Evolutionary conservation across 2,113 vertebrate genomes (phyloP).

Genomic region (Centropristis striata): DNA sequence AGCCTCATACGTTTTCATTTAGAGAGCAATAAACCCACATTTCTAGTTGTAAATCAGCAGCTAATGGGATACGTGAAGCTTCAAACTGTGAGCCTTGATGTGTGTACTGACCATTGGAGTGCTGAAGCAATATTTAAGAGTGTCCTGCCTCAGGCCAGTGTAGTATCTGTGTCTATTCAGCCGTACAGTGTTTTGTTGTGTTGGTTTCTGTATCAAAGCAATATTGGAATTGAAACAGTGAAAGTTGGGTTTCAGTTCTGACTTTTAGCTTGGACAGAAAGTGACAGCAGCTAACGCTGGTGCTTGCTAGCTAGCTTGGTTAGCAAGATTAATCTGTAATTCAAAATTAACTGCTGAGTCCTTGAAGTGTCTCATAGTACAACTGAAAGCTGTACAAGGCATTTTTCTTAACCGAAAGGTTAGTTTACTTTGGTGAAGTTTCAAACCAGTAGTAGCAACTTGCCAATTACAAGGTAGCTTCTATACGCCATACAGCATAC

Average conservation of each 20-base stretch:
- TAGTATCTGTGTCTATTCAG: background rate
- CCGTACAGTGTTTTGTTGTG: background rate
- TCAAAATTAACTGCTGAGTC: too few species aligned
- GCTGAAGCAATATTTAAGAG: constrained; percentile 42
- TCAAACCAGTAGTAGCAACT: too few species aligned
- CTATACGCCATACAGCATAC: too few species aligned
- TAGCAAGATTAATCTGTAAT: too few species aligned
- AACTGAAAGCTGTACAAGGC: too few species aligned
- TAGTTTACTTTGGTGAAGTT: too few species aligned
- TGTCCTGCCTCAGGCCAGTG: constrained; percentile 17
- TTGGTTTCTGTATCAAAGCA: background rate
- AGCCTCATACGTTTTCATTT: constrained; percentile 73
- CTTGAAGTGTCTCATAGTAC: too few species aligned
- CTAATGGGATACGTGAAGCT: constrained; percentile 63
- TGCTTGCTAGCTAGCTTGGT: too few species aligned
- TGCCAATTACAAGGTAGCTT: too few species aligned
- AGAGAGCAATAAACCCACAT: constrained; percentile 59
- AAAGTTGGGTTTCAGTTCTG: background rate
- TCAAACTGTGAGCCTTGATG: constrained; percentile 47
- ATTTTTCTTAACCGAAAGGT: too few species aligned
- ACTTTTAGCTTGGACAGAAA: background rate
- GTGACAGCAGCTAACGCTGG: too few species aligned
- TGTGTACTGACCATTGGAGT: constrained; percentile 61
- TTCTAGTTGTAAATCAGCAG: constrained; percentile 67
- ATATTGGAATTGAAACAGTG: background rate